Evolutionary conservation across 2,113 vertebrate species (phyloP), one percentile per base, ranked within the genome.

Genomic region (Mandrillus leucophaeus): DNA sequence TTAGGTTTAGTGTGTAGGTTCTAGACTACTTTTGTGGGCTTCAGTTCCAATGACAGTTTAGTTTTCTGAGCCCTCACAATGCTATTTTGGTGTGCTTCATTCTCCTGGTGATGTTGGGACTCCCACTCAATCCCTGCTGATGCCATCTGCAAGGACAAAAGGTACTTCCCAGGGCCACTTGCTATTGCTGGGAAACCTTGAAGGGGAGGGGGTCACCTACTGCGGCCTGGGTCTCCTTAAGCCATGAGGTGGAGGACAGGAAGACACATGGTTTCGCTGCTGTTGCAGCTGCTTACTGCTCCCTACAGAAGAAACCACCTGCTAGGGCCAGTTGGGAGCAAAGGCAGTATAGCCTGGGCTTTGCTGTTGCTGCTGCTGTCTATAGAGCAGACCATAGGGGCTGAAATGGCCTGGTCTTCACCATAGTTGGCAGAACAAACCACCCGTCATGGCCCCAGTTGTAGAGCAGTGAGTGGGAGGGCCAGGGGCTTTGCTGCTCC

Each of bases 21-120:
- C 72, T 95, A 57, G 66, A 78, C 70, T 91, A 55, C 22, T 91
- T 93, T 88, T 93, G 79, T 66, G 73, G 59, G 38, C 38, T 72
- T 96, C 76, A 78, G 17, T 93, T 96, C 22, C 89, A 81, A 61
- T 43, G 64, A 50, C 50, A 93, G 72, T 96, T 97, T 80, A 80
- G 35, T 94, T 96, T 90, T 90, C 75, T 90, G 75, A 92, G 59
- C 18, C 35, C 8, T 94, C 68, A 66, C 35, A 84, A 80, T 43
- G 45, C 43, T 87, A 57, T 86, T 90, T 78, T 90, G 80, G 48
- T 97, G 57, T 66, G 32, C 64, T 95, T 91, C 25, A 64, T 73
- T 90, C 55, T 88, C 76, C 78, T 64, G 13, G 70, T 91, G 68
- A 43, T 76, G 13, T 45, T 70, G n/a, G 35, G 70, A 48, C 27